Conservation (phyloP, 92 coral and sea anemone genomes). For the Parazoanthus atlanticus region DNA sequence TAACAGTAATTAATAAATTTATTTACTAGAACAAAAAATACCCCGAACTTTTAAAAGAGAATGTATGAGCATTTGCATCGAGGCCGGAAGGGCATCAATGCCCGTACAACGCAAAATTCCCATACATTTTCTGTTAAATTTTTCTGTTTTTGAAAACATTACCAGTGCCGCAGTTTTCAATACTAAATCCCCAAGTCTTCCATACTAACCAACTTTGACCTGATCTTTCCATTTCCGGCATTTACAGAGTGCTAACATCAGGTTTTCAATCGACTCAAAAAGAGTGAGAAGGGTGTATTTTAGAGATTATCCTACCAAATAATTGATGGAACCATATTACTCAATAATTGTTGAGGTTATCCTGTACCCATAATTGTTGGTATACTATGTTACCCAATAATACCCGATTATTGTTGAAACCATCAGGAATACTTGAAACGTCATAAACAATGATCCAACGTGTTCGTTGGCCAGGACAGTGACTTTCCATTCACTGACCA, state of each 20-base stretch:
- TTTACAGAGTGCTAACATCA: too few species aligned
- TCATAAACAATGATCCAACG: slow-evolving; percentile 72
- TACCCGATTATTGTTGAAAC: slow-evolving; percentile 85
- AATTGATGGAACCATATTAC: slow-evolving; percentile 67
- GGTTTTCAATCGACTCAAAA: too few species aligned
- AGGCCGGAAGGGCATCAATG: too few species aligned
- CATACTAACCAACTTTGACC: too few species aligned
- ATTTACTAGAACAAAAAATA: too few species aligned
- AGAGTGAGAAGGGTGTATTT: too few species aligned
- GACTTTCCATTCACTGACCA: slow-evolving; percentile 82
- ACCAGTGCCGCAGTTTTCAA: neutral
- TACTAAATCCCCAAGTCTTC: too few species aligned
- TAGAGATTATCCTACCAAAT: slow-evolving; percentile 60
- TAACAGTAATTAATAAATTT: too few species aligned
- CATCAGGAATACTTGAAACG: slow-evolving; percentile 87
- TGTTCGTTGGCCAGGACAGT: slow-evolving; percentile 80
- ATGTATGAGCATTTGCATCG: too few species aligned
- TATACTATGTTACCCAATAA: neutral
- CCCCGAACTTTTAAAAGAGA: too few species aligned
- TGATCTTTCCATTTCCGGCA: too few species aligned
- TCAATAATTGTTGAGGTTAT: neutral
- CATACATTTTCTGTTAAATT: neutral
- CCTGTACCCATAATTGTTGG: neutral
- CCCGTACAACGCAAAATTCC: neutral
- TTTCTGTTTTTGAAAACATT: too few species aligned